Percentiles rank a stretch among this genome's conserved stretches.
phyloP scores from a whole-genome alignment of 2,797 vertebrate species.

The Heliangelus exortis region DNA sequence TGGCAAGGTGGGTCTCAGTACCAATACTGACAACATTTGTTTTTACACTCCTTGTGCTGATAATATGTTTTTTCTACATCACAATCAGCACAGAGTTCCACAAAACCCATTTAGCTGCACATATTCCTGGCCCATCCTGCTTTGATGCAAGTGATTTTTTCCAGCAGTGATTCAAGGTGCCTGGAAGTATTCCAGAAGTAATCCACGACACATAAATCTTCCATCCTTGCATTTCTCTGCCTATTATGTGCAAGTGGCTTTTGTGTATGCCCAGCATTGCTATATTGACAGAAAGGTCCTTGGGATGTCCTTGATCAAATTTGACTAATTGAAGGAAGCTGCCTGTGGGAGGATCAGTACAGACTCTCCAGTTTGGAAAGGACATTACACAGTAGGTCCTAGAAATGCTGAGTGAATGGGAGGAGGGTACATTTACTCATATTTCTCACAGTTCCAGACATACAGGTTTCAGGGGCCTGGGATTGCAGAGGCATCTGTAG shows the following conservation, averaged over 20 bases:
- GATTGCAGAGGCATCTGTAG: neutral
- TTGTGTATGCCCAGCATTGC: neutral
- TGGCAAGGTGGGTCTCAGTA: neutral
- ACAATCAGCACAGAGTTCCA: neutral
- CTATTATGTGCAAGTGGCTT: neutral
- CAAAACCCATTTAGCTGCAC: neutral
- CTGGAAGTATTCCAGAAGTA: slow-evolving; percentile 15
- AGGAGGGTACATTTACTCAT: neutral
- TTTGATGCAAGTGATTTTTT: neutral
- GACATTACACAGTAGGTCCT: neutral
- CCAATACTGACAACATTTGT: neutral
- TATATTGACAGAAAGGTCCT: neutral
- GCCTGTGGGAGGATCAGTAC: neutral
- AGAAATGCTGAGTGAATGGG: neutral
- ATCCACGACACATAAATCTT: neutral
- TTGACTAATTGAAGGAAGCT: neutral
- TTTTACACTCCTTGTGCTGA: neutral
- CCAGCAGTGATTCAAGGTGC: neutral
- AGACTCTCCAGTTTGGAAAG: neutral
- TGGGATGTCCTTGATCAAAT: neutral
- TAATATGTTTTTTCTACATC: neutral
- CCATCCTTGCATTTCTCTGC: neutral
- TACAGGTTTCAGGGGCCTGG: neutral
- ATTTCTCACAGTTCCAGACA: neutral
- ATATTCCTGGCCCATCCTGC: neutral